phyloP scores from a whole-genome alignment of 2,888 invertebrate genomes.

The Prosopocoilus inquinatus region DNA sequence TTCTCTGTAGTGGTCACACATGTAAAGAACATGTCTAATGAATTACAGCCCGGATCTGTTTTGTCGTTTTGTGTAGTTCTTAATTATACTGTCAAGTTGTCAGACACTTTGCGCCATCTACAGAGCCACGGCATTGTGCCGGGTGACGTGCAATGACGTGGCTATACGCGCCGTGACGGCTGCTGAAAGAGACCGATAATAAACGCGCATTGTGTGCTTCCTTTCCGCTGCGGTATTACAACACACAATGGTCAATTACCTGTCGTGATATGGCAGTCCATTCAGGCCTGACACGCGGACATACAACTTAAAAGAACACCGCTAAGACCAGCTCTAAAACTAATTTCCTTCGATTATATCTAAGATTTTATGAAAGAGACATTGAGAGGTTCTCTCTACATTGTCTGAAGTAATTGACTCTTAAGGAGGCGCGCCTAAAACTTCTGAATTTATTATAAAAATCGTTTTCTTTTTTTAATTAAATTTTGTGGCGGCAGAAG shows the following conservation, averaged over 20 bases:
- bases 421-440: slow-evolving; percentile 4
- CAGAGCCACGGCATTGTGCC: slow-evolving; percentile 35
- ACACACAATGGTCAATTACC: slow-evolving; percentile 49
- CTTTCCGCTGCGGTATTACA: slow-evolving; percentile 41
- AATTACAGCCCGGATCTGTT: slow-evolving; percentile 38
- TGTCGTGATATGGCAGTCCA: slow-evolving; percentile 44
- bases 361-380: slow-evolving; percentile 32
- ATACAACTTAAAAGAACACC: slow-evolving; percentile 33
- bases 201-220: slow-evolving; percentile 47
- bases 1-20: slow-evolving; percentile 4
- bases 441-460: neutral
- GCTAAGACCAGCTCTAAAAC: slow-evolving; percentile 30
- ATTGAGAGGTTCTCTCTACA: slow-evolving; percentile 17
- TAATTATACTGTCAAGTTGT: slow-evolving; percentile 49
- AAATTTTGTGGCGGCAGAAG: no score
- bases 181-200: slow-evolving; percentile 47
- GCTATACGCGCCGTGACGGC: slow-evolving; percentile 42
- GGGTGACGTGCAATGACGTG: slow-evolving; percentile 45
- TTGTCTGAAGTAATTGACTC: slow-evolving; percentile 24
- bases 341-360: slow-evolving; percentile 39
- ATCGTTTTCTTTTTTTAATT: no score
- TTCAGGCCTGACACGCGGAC: slow-evolving; percentile 33
- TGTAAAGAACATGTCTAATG: slow-evolving; percentile 25
- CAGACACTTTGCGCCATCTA: slow-evolving; percentile 42
- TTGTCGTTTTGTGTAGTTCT: slow-evolving; percentile 39